These are phyloP conservation scores for Acanthosepion esculentum DNA, from an alignment of 2,888 invertebrate species.

Conservation along the genomic window DNA sequence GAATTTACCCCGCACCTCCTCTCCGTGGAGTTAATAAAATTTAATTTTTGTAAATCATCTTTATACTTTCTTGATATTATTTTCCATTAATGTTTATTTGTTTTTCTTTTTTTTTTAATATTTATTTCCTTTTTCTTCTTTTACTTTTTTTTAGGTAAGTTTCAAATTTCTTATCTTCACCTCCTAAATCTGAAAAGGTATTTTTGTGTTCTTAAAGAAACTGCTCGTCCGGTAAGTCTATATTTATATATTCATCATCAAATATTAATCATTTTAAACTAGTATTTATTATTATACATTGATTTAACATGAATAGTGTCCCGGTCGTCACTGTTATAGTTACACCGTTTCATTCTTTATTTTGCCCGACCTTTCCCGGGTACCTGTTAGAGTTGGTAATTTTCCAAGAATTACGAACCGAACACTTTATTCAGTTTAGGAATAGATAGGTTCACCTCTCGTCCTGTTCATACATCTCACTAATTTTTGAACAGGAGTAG, in stretches of 20 bases:
- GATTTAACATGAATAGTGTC: background rate
- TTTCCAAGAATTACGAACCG: too few species aligned
- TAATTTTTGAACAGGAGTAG: too few species aligned
- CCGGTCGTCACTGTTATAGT: too few species aligned
- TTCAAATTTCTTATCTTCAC: background rate
- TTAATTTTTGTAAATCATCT: too few species aligned
- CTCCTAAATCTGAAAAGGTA: background rate
- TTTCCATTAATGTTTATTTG: background rate
- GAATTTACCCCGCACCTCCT: too few species aligned
- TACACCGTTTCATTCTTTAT: too few species aligned
- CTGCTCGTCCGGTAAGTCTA: background rate
- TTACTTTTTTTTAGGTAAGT: background rate
- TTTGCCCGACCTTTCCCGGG: too few species aligned
- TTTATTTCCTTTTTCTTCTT: background rate
- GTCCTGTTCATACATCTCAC: too few species aligned
- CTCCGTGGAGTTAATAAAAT: too few species aligned
- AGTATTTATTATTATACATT: background rate
- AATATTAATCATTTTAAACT: background rate
- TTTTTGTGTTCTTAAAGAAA: background rate
- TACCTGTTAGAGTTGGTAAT: too few species aligned
- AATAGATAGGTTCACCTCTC: too few species aligned
- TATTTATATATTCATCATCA: background rate
- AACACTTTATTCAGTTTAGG: too few species aligned
- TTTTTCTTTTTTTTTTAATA: background rate
- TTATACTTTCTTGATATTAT: background rate